Conservation (phyloP, 1,140 invertebrate species). For the Chelonus insularis region DNA sequence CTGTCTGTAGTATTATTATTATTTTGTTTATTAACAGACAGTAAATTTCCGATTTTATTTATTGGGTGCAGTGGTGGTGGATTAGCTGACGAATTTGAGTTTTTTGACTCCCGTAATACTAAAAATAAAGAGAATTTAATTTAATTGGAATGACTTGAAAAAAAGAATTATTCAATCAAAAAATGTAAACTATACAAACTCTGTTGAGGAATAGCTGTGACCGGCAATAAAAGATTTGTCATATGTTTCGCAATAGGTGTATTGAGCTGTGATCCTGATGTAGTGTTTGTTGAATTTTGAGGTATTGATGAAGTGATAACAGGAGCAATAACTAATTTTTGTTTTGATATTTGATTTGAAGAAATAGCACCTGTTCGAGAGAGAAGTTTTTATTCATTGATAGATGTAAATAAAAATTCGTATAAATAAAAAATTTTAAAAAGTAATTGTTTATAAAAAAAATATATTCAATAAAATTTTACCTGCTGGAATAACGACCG, state of each 20-base stretch:
- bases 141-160: too few relatives aligned
- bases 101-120: conserved; percentile 57
- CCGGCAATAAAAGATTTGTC: conserved; percentile 59
- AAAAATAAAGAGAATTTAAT: conserved; percentile 30
- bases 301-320: conserved; percentile 51
- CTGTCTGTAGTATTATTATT: conserved; percentile 47
- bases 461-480: conserved; percentile 23
- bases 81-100: conserved; percentile 48
- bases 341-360: conserved; percentile 53
- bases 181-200: conserved; percentile 32
- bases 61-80: conserved; percentile 57
- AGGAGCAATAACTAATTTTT: conserved; percentile 59
- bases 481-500: conserved; percentile 52
- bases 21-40: conserved; percentile 42
- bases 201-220: conserved; percentile 51
- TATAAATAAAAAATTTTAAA: conserved; percentile 16
- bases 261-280: conserved; percentile 46
- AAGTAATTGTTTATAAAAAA: neutral
- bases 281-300: conserved; percentile 53
- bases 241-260: conserved; percentile 52
- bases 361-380: conserved; percentile 45
- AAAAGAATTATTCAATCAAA: too few relatives aligned
- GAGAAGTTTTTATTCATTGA: too few relatives aligned
- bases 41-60: conserved; percentile 52
- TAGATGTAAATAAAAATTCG: too few relatives aligned